phyloP scores from a whole-genome alignment of 53 echinoderm and acorn worm genomes.

The Actinopyga echinites region DNA sequence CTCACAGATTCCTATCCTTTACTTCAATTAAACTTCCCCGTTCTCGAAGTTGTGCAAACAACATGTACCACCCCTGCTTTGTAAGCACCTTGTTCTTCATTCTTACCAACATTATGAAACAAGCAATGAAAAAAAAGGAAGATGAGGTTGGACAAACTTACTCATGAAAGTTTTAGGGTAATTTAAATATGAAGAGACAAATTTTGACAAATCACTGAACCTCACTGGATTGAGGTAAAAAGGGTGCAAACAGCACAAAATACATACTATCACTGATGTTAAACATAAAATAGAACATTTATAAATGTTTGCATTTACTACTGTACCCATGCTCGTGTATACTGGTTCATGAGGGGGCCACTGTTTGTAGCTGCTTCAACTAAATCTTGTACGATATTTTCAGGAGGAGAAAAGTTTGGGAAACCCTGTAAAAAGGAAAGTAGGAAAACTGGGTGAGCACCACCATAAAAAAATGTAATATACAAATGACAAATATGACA shows the following conservation, averaged over 20 bases:
- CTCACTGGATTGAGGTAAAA: no score
- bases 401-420: slow-evolving; percentile 90
- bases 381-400: slow-evolving; percentile 68
- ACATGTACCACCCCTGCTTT: no score
- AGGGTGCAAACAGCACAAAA: no score
- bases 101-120: no score
- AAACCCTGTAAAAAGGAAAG: slow-evolving; percentile 69
- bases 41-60: no score
- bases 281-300: no score
- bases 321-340: slow-evolving; percentile 86
- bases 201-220: no score
- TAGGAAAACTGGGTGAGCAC: background rate
- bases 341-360: slow-evolving; percentile 84
- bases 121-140: background rate
- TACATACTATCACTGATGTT: background rate
- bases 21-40: no score
- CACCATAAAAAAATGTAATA: background rate
- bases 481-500: background rate
- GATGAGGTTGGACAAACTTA: background rate
- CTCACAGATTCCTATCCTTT: background rate
- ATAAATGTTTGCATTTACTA: background rate
- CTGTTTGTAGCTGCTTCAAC: slow-evolving; percentile 57
- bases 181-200: no score
- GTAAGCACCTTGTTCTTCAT: no score
- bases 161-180: background rate